Base-by-base conservation (phyloP, 2,113 vertebrate species). In the Tenebrosternarchus preto region DNA sequence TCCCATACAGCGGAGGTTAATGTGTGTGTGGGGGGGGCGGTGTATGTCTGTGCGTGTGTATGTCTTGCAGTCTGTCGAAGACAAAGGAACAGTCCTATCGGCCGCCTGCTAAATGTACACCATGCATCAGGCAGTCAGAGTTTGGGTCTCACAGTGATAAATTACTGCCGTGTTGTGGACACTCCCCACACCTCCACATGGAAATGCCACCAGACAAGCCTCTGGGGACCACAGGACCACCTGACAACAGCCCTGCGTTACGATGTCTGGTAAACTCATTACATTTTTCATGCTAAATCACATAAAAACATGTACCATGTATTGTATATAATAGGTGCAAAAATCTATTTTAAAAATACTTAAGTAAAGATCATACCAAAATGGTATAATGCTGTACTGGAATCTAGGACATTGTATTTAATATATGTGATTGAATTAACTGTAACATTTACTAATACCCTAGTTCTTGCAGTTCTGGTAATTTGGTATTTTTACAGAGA, bases 151-250 rank as follows among this genome's bases (percentile, higher is more conserved):
- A 60, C 19, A 24, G 59, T 60, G 72, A 81, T 80, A 76, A 68
- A 76, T 82, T 72, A 82, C 55, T 56, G 25, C 55, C 56, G 50
- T 39, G 59, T 72, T 71, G 57, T 80, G 72, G 71, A 43, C 50
- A 8, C 43, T 81, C 60, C 53, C 25, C 36, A 22, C 64, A 59
- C 36, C 67, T 46, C 17, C 76, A 20, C 59, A 82, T 60, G 66
- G 50, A 53, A 82, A 78, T 59, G 83, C 76, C 57, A 61, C 56
- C 33, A 80, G 59, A 80, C 78, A 67, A 67, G 29, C 73, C 57
- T 76, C 20, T 53, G 53, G n/a, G 46, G n/a, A 56, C 20, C 25
- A 50, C 43, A 39, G 64, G 63, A 29, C 12, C 31, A 27, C 2
- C 20, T 69, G 61, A 29, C 59, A 56, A 7, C 24, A 53, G 39